Conservation (phyloP, 2,888 invertebrate genomes). For the Ypsolopha scabrella region DNA sequence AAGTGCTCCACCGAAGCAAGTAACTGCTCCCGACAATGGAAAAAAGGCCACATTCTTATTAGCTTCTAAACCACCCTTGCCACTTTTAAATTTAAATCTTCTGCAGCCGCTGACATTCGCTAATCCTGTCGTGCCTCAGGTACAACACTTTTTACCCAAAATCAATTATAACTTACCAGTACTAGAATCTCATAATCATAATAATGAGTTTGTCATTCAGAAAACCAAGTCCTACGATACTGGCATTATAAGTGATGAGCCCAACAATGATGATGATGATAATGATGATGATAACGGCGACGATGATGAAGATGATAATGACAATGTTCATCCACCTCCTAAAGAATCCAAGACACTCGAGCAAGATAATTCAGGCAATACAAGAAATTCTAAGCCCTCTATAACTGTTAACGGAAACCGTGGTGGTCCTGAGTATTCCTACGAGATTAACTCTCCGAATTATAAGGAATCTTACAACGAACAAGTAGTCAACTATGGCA, state of each 20-base stretch:
- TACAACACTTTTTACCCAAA: slow-evolving; percentile 57
- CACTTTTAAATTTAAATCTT: slow-evolving; percentile 47
- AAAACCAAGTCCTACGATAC: slow-evolving; percentile 40
- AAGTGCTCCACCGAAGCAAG: slow-evolving; percentile 20
- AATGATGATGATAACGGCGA: slow-evolving; percentile 28
- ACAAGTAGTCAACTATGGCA: slow-evolving; percentile 48
- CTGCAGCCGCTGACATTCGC: slow-evolving; percentile 54
- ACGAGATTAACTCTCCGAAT: slow-evolving; percentile 50
- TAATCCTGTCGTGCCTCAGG: slow-evolving; percentile 59
- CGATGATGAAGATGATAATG: slow-evolving; percentile 23
- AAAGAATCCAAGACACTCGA: background rate
- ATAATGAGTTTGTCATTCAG: slow-evolving; percentile 34
- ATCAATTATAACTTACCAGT: slow-evolving; percentile 44
- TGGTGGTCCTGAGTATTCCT: slow-evolving; percentile 41
- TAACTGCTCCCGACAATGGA: slow-evolving; percentile 38
- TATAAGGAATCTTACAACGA: slow-evolving; percentile 50
- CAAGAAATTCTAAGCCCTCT: background rate
- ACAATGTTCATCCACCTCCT: slow-evolving; percentile 14
- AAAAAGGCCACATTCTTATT: slow-evolving; percentile 42
- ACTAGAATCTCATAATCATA: slow-evolving; percentile 28
- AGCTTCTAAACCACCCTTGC: slow-evolving; percentile 42
- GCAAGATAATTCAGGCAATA: slow-evolving; percentile 16
- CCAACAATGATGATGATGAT: slow-evolving; percentile 25
- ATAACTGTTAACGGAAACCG: slow-evolving; percentile 27
- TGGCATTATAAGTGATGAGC: slow-evolving; percentile 24